phyloP scores from a whole-genome alignment of 2,888 invertebrate species.

The Alloscopus bannaensis region DNA sequence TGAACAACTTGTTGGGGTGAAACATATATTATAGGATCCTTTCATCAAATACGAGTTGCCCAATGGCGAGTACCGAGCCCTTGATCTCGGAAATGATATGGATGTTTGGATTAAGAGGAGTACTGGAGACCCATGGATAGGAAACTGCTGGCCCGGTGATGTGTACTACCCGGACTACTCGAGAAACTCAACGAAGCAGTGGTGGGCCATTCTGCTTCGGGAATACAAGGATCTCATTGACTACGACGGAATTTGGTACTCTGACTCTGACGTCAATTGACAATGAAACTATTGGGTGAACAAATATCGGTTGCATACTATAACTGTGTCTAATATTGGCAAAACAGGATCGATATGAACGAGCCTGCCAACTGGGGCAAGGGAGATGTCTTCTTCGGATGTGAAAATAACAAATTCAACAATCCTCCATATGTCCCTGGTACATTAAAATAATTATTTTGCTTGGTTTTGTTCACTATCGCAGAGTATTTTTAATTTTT shows the following conservation, averaged over 20 bases:
- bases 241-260: conserved; percentile 88
- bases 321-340: too few relatives aligned
- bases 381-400: conserved; percentile 76
- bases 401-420: conserved; percentile 79
- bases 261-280: not conserved
- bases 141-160: conserved; percentile 61
- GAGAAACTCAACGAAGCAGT: conserved; percentile 82
- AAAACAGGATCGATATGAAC: conserved; percentile 85
- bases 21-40: conserved; percentile 69
- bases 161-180: conserved; percentile 89
- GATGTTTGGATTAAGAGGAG: conserved; percentile 72
- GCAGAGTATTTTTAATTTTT: too few relatives aligned
- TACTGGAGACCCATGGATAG: conserved; percentile 62
- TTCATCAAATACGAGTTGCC: conserved; percentile 66
- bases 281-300: not conserved
- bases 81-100: conserved; percentile 69
- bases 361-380: conserved; percentile 87
- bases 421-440: conserved; percentile 83
- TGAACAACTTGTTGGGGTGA: not conserved
- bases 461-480: too few relatives aligned
- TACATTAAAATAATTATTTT: conserved; percentile 74
- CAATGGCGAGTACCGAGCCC: conserved; percentile 64
- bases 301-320: not conserved
- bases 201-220: conserved; percentile 84
- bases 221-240: conserved; percentile 80